Evolutionary conservation across 2,113 vertebrate species (phyloP).

Genomic region (Arvicanthis niloticus): DNA sequence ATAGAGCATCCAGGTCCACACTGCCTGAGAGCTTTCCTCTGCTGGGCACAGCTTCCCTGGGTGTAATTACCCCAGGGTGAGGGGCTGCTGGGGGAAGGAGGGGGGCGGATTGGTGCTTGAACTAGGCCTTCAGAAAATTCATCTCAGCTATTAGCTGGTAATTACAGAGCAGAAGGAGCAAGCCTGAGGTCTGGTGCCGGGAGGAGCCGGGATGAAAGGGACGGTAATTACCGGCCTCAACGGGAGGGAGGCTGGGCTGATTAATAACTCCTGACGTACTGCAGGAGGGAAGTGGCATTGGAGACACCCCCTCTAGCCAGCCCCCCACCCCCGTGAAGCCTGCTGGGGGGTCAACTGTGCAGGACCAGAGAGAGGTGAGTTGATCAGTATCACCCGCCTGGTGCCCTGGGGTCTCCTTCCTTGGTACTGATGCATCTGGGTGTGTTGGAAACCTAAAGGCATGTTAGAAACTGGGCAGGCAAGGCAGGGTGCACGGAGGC

Average conservation of each 20-base stretch:
- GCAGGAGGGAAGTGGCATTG: background rate
- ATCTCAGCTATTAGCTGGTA: constrained; percentile 88
- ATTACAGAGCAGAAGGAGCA: constrained; percentile 88
- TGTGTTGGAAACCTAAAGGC: background rate
- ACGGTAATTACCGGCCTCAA: constrained; percentile 86
- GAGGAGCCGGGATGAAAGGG: constrained; percentile 85
- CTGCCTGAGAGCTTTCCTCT: constrained; percentile 68
- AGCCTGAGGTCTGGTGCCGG: constrained; percentile 84
- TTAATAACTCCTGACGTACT: constrained; percentile 82
- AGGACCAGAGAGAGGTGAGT: background rate
- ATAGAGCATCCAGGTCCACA: constrained; percentile 70
- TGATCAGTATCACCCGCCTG: background rate
- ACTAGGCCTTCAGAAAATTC: constrained; percentile 82
- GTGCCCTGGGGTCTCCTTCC: background rate
- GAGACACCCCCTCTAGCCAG: background rate
- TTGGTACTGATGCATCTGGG: background rate
- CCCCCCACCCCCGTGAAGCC: background rate
- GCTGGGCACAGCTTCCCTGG: constrained; percentile 70
- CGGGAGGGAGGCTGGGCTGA: constrained; percentile 83
- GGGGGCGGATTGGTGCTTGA: constrained; percentile 82
- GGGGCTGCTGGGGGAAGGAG: constrained; percentile 69
- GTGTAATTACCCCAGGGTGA: constrained; percentile 81
- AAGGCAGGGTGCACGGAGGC: background rate
- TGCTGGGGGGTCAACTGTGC: no score
- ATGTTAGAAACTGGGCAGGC: no score